Conservation (phyloP, 2,797 vertebrate genomes). For the Hippocampus kuda region DNA sequence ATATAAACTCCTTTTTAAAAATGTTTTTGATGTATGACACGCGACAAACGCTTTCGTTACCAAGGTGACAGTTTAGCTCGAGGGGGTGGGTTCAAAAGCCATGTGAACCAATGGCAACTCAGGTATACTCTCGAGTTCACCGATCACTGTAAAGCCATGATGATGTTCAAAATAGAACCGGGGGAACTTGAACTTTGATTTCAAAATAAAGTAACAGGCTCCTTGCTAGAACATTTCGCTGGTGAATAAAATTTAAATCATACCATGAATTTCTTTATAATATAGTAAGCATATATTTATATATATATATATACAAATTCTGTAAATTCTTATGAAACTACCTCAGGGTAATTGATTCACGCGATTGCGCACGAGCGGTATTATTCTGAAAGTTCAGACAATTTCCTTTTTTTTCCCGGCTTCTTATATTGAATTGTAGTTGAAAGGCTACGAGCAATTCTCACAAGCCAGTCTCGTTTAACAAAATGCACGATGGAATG, state of each 20-base stretch:
- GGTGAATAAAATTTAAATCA: not conserved
- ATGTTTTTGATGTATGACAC: no score
- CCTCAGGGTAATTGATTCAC: no score
- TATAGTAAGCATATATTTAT: no score
- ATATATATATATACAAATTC: no score
- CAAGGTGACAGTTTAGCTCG: slow-evolving; percentile 6
- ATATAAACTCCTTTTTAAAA: not conserved
- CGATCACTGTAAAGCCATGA: not conserved
- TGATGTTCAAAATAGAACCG: not conserved
- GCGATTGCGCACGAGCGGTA: no score
- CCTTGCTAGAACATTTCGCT: not conserved
- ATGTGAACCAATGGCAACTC: not conserved
- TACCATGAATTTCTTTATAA: not conserved
- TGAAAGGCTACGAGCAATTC: not conserved
- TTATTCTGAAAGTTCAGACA: slow-evolving; percentile 13
- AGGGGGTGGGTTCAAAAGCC: slow-evolving; percentile 18
- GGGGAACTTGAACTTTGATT: not conserved
- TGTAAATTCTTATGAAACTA: no score
- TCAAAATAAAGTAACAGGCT: not conserved
- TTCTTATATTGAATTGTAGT: no score
- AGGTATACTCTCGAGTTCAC: not conserved
- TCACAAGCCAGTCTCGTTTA: not conserved
- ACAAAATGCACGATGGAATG: not conserved
- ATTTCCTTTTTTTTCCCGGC: not conserved
- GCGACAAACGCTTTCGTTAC: slow-evolving; percentile 34